Base-by-base conservation (phyloP, 2,797 vertebrate genomes). In the Cossypha niveicapilla region DNA sequence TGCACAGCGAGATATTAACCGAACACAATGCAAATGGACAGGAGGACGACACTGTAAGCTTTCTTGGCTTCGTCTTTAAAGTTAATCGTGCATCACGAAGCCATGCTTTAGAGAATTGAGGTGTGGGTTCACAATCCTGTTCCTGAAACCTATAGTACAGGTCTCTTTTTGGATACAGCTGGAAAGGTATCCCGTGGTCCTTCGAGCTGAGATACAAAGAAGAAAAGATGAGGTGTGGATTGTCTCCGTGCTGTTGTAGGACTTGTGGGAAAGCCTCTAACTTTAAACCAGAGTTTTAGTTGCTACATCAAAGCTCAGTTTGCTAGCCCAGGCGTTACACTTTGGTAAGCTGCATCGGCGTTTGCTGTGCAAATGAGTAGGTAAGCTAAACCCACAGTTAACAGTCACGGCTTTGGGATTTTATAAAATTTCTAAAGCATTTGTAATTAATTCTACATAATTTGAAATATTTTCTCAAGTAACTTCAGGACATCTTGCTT, bases 11-110 rank as follows among this genome's bases (percentile, higher is more conserved):
- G n/a, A 3, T 39, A 3, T 11, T 54, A 27, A 18, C 24, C 0
- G 2, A 56, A 13, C 37, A 13, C 17, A 13, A 0, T 18, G 42
- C 18, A 34, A 1, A 13, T 16, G 51, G 53, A 7, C 47, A 21
- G 17, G 19, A 48, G 24, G 10, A 19, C 22, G 42, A 2, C 13
- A 0, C 42, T 13, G 37, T 17, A 12, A 74, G 23, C 58, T 62
- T 57, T n/a, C 5, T 21, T 58, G 54, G 16, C 28, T 78, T 58
- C 13, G 0, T 53, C 13, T 87, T 58, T 60, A 32, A 77, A 80
- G 34, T 28, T 65, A 39, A 27, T 53, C 30, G 18, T 53, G 32
- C 44, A 8, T 25, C 28, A 48, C 3, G 2, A 30, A 68, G 58
- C 27, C 9, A 0, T 37, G 6, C 28, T 88, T 57, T 16, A 58